Evolutionary conservation across 2,797 vertebrate species (phyloP).

Genomic region (Enteromius treurensis): DNA sequence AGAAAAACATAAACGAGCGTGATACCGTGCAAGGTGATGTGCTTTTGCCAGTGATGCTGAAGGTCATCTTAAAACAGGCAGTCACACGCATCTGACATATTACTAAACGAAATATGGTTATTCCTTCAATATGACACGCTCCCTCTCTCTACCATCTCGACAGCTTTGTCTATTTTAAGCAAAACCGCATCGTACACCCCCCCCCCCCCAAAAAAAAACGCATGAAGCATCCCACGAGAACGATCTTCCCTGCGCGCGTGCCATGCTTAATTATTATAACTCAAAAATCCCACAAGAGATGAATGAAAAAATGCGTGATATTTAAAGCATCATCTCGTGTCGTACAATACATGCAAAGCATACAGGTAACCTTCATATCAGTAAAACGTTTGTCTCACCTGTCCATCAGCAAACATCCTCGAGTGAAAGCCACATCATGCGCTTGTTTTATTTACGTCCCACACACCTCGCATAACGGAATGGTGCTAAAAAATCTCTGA

Average conservation of each 20-base stretch:
- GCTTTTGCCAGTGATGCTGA: conserved; percentile 69
- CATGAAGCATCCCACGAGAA: conserved; percentile 28
- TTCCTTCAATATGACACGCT: conserved; percentile 28
- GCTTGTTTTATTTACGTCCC: conserved; percentile 63
- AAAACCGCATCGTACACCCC: conserved; percentile 27
- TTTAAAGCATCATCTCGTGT: not conserved
- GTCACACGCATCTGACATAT: conserved; percentile 53
- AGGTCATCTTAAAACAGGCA: conserved; percentile 75
- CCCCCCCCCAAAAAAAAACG: not conserved
- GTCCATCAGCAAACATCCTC: conserved; percentile 58
- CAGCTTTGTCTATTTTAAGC: conserved; percentile 35
- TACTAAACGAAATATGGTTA: conserved; percentile 66
- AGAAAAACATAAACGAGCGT: conserved; percentile 46
- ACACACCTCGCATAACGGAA: conserved; percentile 59
- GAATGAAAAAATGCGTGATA: conserved; percentile 39
- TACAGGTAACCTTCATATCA: conserved; percentile 16
- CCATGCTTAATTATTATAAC: conserved; percentile 32
- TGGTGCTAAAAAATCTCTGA: conserved; percentile 59
- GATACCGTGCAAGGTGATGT: conserved; percentile 68
- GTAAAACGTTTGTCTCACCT: conserved; percentile 34
- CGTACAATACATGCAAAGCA: not conserved
- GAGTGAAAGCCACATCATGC: conserved; percentile 71
- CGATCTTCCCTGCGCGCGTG: not conserved
- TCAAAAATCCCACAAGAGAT: conserved; percentile 33
- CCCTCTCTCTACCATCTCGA: not conserved